phyloP scores from a whole-genome alignment of 1,140 invertebrate species.

The Phymastichus coffea region DNA sequence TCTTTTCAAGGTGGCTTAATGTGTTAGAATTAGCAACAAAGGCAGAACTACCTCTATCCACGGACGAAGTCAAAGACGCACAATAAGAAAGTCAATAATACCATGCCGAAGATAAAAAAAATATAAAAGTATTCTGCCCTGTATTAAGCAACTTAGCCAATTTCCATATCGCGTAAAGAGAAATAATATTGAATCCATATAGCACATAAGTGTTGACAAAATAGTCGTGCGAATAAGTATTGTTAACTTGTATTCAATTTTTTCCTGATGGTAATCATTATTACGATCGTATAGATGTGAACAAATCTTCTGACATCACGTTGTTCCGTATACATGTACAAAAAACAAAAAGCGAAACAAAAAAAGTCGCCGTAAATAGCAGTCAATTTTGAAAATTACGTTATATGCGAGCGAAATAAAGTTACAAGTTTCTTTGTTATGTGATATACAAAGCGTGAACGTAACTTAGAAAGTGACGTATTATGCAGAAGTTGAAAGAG shows the following conservation, averaged over 20 bases:
- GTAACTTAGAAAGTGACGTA: constrained; percentile 14
- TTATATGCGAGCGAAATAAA: constrained; percentile 22
- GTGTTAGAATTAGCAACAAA: constrained; percentile 55
- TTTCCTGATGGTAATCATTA: constrained; percentile 13
- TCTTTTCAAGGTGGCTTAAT: constrained; percentile 52
- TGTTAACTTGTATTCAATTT: constrained; percentile 46
- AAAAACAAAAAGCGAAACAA: not conserved
- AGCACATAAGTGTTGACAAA: constrained; percentile 6
- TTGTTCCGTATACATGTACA: constrained; percentile 13
- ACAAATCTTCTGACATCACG: constrained; percentile 11
- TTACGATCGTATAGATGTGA: constrained; percentile 1
- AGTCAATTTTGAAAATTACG: constrained; percentile 28
- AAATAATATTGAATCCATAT: constrained; percentile 12
- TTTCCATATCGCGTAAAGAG: constrained; percentile 36
- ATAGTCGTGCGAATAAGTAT: constrained; percentile 31
- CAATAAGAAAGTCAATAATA: constrained; percentile 44
- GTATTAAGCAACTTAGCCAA: constrained; percentile 44
- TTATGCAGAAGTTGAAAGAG: constrained; percentile 18
- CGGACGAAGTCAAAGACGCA: constrained; percentile 36
- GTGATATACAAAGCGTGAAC: constrained; percentile 3
- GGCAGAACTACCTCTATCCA: constrained; percentile 55
- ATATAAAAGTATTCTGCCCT: constrained; percentile 42
- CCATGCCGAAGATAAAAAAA: constrained; percentile 34
- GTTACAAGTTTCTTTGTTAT: constrained; percentile 27
- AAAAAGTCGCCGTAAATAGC: constrained; percentile 3